Percentiles rank a stretch among this genome's conserved stretches.
These are phyloP conservation scores for Hylaeus volcanicus DNA, from an alignment of 1,140 invertebrate species.

Conservation along the genomic window DNA sequence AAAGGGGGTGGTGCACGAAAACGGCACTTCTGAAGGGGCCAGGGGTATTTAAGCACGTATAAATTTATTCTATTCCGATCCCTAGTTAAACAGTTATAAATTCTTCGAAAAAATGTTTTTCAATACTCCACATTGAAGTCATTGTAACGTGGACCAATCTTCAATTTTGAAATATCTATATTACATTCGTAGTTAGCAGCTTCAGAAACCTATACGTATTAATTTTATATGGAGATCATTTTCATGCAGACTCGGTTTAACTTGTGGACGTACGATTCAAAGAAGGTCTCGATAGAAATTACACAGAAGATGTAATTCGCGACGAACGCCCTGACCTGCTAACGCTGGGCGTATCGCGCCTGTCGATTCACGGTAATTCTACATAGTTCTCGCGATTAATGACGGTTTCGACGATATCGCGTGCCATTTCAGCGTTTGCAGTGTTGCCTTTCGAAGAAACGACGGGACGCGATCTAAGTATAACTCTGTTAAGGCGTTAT, in stretches of 20 bases:
- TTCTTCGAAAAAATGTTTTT: too few species aligned
- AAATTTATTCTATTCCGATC: too few species aligned
- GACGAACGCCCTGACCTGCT: background rate
- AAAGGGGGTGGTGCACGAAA: too few species aligned
- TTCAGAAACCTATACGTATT: too few species aligned
- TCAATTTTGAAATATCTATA: too few species aligned
- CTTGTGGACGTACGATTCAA: slow-evolving; percentile 23
- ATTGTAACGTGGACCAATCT: too few species aligned
- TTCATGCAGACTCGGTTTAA: slow-evolving; percentile 21
- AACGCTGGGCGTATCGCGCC: slow-evolving; percentile 13
- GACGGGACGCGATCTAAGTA: background rate
- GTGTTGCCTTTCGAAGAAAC: slow-evolving; percentile 12
- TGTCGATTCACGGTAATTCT: slow-evolving; percentile 19
- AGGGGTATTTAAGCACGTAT: too few species aligned
- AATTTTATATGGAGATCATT: slow-evolving; percentile 28
- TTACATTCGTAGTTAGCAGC: too few species aligned
- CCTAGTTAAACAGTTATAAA: too few species aligned
- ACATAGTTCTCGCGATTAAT: slow-evolving; percentile 10
- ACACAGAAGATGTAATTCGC: background rate
- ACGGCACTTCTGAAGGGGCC: too few species aligned
- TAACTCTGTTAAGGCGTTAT: slow-evolving; percentile 15
- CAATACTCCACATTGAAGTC: too few species aligned
- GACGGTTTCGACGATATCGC: slow-evolving; percentile 17
- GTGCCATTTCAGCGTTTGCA: background rate
- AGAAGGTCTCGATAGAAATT: background rate